Conservation (phyloP, 2,113 vertebrate species). For the Petaurus breviceps region DNA sequence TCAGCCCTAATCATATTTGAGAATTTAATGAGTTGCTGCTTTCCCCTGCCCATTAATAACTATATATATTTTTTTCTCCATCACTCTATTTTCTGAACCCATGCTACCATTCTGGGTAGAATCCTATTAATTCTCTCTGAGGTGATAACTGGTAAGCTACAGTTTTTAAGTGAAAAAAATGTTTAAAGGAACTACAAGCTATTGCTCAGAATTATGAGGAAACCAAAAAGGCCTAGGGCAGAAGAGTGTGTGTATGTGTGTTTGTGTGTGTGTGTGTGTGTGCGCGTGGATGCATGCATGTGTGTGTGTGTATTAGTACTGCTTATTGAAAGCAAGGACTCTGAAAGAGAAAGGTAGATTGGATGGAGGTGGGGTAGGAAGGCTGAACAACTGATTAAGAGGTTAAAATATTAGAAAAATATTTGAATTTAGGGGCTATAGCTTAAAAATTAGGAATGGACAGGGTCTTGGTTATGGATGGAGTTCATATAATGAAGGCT, state of each 20-base stretch:
- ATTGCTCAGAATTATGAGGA: background rate
- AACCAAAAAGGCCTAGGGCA: background rate
- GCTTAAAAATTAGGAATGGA: background rate
- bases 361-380: background rate
- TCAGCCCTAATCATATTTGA: background rate
- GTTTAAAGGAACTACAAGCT: background rate
- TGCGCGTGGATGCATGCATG: no score
- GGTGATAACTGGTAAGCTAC: background rate
- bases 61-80: background rate
- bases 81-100: background rate
- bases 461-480: background rate
- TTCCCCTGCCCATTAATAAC: background rate
- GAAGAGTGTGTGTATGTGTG: background rate
- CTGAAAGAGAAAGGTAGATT: background rate
- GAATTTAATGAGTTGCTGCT: background rate
- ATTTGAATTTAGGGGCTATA: background rate
- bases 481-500: background rate
- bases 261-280: background rate
- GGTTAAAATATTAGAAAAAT: background rate
- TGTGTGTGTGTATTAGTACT: background rate
- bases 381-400: background rate
- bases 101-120: background rate
- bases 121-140: background rate
- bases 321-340: background rate
- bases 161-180: background rate